phyloP scores from a whole-genome alignment of 2,888 invertebrate genomes.

The Prenolepis imparis region DNA sequence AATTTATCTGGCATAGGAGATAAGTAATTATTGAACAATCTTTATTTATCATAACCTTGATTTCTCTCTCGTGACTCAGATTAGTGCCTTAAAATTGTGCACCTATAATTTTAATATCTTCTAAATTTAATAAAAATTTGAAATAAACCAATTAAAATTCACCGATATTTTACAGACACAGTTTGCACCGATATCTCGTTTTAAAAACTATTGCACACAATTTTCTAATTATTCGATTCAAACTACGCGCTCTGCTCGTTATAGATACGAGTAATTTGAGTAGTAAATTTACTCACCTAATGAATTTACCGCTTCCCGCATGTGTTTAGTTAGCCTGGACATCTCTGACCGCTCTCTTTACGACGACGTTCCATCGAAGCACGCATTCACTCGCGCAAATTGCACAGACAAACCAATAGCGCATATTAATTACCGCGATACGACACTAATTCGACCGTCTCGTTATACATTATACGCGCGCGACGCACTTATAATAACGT shows the following conservation, averaged over 20 bases:
- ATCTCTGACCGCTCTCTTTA: not conserved
- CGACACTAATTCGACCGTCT: not conserved
- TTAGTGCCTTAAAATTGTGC: not conserved
- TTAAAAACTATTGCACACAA: not conserved
- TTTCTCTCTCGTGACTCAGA: not conserved
- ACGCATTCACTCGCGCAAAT: constrained; percentile 8
- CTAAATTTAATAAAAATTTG: not conserved
- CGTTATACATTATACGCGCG: not conserved
- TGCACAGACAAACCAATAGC: not conserved
- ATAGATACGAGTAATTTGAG: not conserved
- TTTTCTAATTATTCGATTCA: not conserved
- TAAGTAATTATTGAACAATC: not conserved
- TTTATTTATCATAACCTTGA: not conserved
- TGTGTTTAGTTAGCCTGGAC: not conserved
- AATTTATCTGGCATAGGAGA: not conserved
- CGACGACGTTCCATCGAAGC: not conserved
- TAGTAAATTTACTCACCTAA: not conserved
- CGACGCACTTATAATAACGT: not conserved
- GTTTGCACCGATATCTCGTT: not conserved
- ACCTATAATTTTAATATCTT: not conserved
- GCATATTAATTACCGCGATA: not conserved
- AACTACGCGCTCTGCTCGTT: not conserved
- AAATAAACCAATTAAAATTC: not conserved
- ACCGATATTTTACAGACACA: not conserved
- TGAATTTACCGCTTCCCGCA: not conserved